Evolutionary conservation across 92 coral and sea anemone genomes (phyloP).

Genomic region (Paragorgia papillata): DNA sequence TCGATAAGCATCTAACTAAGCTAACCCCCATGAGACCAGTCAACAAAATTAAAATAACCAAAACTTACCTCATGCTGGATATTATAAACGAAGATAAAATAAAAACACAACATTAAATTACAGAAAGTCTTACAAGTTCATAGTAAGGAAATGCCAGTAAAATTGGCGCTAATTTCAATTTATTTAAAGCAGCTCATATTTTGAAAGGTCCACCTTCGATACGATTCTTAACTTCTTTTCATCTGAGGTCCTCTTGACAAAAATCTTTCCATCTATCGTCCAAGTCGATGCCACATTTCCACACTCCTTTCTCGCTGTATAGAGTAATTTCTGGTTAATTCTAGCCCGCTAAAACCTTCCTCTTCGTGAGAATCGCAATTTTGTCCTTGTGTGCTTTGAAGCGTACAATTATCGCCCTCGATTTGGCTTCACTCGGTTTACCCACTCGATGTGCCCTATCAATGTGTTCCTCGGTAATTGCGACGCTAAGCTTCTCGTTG

Average conservation of each 20-base stretch:
- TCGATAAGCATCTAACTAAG: background rate
- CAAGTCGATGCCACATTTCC: constrained; percentile 32
- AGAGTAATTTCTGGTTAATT: constrained; percentile 24
- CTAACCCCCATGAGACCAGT: background rate
- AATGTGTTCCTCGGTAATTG: background rate
- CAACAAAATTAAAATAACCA: background rate
- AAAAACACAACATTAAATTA: background rate
- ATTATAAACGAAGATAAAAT: background rate
- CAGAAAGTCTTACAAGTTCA: background rate
- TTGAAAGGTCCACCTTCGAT: constrained; percentile 14
- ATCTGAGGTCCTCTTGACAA: constrained; percentile 37
- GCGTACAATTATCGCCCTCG: constrained; percentile 27
- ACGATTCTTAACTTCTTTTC: constrained; percentile 24
- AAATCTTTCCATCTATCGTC: constrained; percentile 38
- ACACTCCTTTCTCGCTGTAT: constrained; percentile 31
- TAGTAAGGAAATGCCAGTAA: background rate
- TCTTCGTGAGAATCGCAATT: constrained; percentile 16
- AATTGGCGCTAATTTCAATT: background rate
- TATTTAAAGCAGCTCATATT: constrained; percentile 2
- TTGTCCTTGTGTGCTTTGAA: constrained; percentile 40
- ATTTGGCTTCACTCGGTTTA: constrained; percentile 6
- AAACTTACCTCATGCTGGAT: constrained; percentile 16
- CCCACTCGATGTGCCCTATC: constrained; percentile 40
- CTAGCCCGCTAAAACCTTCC: constrained; percentile 32
- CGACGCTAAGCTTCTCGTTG: constrained; percentile 1